Evolutionary conservation across 2,113 vertebrate species (phyloP), one percentile per base, ranked within the genome.

Genomic region (Stegastes partitus): DNA sequence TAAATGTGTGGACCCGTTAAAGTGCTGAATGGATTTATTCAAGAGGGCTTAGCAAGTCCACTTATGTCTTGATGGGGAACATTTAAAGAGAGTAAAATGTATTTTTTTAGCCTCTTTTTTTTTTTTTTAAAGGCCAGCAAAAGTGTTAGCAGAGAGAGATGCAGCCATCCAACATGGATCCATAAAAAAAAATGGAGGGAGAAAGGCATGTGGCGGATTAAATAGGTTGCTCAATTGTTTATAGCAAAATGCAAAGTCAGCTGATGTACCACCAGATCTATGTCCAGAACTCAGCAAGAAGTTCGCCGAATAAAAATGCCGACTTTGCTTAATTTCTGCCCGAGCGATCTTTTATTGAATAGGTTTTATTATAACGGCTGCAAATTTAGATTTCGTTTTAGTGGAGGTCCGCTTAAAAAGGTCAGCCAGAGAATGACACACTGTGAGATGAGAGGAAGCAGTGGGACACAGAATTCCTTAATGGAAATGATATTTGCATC

Each of bases 191-290:
- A 59, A 62, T 10, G 19, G 58, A 25, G 71, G 47, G 34, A 82
- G 56, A n/a, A 4, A 9, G 44, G 31, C 4, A 1, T 75, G 69
- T 53, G 69, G 62, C 57, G 34, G 53, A 56, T 66, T 65, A 78
- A 88, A 83, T 81, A 55, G 62, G 75, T 72, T 12, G 25, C 85
- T 61, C 82, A 56, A 72, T 78, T 62, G 71, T 82, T 82, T 56
- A 64, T 72, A 39, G 74, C 67, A 51, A 79, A 87, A 72, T n/a
- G 51, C 62, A 75, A 59, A 50, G 56, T 71, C 66, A 59, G 85
- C 65, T 67, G 55, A 55, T 63, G 59, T 53, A 56, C 64, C 65
- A 70, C 28, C 31, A 66, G 69, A 79, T 77, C 64, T 58, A 51
- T 11, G 55, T 62, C 73, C 16, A 26, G 49, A 28, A 63, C 22